A percentile compares a stretch with the other conserved stretches of the same genome.
Conservation (phyloP, 2,888 invertebrate species). For the Caenorhabditis virilis region DNA sequence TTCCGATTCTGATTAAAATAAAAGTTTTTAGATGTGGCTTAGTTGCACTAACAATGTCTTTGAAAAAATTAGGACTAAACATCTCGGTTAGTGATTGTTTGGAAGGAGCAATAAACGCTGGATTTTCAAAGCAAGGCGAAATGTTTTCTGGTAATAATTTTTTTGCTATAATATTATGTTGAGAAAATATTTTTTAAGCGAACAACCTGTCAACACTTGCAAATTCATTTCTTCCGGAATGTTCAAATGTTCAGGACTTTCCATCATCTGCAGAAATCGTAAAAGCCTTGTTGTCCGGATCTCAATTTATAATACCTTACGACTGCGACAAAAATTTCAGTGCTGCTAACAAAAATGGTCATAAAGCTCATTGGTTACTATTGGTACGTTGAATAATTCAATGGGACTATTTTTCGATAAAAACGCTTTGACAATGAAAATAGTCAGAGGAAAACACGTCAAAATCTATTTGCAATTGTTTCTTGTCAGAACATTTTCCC, state of each 20-base stretch:
- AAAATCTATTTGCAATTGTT: neutral
- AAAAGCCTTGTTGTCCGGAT: constrained; percentile 13
- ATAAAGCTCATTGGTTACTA: constrained; percentile 62
- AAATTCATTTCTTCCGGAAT: constrained; percentile 16
- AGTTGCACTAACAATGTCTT: constrained; percentile 39
- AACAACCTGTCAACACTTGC: constrained; percentile 39
- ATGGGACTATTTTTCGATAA: too few species aligned
- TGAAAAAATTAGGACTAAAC: constrained; percentile 53
- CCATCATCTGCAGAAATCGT: constrained; percentile 17
- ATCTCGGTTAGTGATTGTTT: constrained; percentile 72
- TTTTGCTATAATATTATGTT: neutral
- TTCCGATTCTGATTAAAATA: neutral
- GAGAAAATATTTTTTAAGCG: constrained; percentile 30
- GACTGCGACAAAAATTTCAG: constrained; percentile 65
- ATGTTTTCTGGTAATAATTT: constrained; percentile 72
- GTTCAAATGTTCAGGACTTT: constrained; percentile 23
- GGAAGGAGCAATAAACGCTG: constrained; percentile 74
- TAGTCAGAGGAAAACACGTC: too few species aligned
- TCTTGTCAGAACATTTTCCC: neutral
- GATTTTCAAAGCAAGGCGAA: constrained; percentile 84
- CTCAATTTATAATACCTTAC: constrained; percentile 56
- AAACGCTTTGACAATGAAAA: too few species aligned
- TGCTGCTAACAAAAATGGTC: constrained; percentile 49
- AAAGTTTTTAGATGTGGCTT: constrained; percentile 40
- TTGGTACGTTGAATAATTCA: constrained; percentile 34